A percentile compares a stretch with the other conserved stretches of the same genome.
These are phyloP conservation scores for Apostichopus parvimensis DNA, from an alignment of 35 echinoderm and acorn worm genomes.

Conservation along the genomic window DNA sequence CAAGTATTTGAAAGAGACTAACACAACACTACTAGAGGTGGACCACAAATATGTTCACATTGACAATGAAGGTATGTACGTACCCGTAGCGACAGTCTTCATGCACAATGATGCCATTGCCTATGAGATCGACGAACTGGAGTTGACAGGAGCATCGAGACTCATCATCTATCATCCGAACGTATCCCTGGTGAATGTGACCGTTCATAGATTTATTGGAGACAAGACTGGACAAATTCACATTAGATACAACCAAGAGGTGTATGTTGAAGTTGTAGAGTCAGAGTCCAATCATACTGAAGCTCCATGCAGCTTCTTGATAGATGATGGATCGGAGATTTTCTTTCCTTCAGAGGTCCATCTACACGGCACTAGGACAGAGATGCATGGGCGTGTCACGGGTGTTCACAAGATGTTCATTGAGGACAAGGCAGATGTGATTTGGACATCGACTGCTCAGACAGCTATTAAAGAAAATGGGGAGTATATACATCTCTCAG, in stretches of 20 bases:
- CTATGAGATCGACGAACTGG: constrained; percentile 89
- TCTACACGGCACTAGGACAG: constrained; percentile 83
- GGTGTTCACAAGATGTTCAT: constrained; percentile 84
- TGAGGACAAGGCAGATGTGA: constrained; percentile 68
- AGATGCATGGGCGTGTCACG: constrained; percentile 75
- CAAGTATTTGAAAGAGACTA: constrained; percentile 78
- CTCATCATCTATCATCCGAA: constrained; percentile 75
- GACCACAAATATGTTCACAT: constrained; percentile 91
- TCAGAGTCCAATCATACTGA: constrained; percentile 82
- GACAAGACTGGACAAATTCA: constrained; percentile 89
- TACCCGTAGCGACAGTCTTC: constrained; percentile 82
- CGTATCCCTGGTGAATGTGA: constrained; percentile 54
- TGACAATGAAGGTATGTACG: constrained; percentile 75
- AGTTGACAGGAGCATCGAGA: constrained; percentile 79
- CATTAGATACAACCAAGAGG: constrained; percentile 70
- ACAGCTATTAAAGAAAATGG: constrained; percentile 78
- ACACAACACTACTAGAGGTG: constrained; percentile 76
- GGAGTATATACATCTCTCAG: constrained; percentile 79
- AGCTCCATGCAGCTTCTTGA: constrained; percentile 85
- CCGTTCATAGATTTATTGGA: constrained; percentile 85
- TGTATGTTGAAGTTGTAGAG: constrained; percentile 86
- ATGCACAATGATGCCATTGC: constrained; percentile 65
- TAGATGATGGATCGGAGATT: constrained; percentile 87
- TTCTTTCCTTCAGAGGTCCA: constrained; percentile 85
- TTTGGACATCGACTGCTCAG: constrained; percentile 80